Conservation (phyloP, 2,797 vertebrate genomes). For the Adelosebastes latens region DNA sequence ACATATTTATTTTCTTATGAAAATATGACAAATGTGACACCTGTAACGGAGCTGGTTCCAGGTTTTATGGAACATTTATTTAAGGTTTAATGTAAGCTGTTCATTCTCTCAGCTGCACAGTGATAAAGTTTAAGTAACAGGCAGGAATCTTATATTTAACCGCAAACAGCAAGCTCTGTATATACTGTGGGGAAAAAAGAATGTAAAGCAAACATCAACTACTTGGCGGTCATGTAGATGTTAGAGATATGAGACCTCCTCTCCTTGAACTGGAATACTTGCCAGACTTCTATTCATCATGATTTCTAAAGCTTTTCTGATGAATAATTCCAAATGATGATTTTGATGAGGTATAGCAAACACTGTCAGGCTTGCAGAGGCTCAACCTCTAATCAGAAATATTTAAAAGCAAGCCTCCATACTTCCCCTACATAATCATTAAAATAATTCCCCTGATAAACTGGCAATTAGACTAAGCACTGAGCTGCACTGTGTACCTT, state of each 20-base stretch:
- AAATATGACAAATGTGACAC: background rate
- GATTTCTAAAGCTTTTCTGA: background rate
- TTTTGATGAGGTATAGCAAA: background rate
- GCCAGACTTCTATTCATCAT: background rate
- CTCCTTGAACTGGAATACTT: background rate
- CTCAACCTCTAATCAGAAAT: background rate
- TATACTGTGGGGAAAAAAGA: no score
- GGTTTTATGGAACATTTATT: background rate
- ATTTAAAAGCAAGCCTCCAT: background rate
- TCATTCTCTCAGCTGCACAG: background rate
- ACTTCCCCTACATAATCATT: background rate
- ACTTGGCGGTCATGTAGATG: background rate
- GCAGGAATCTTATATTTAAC: background rate
- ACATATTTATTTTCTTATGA: no score
- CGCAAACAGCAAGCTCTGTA: background rate
- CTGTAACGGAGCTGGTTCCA: background rate
- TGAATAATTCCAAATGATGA: background rate
- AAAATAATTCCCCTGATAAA: background rate
- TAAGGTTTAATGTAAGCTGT: background rate
- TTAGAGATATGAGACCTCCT: background rate
- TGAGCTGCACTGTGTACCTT: background rate
- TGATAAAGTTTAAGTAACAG: background rate
- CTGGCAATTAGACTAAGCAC: slow-evolving; percentile 5
- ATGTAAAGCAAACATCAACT: background rate
- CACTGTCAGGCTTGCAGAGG: background rate